These are phyloP conservation scores for Eulimnadia texana DNA, from an alignment of 1,140 invertebrate genomes.

Conservation along the genomic window DNA sequence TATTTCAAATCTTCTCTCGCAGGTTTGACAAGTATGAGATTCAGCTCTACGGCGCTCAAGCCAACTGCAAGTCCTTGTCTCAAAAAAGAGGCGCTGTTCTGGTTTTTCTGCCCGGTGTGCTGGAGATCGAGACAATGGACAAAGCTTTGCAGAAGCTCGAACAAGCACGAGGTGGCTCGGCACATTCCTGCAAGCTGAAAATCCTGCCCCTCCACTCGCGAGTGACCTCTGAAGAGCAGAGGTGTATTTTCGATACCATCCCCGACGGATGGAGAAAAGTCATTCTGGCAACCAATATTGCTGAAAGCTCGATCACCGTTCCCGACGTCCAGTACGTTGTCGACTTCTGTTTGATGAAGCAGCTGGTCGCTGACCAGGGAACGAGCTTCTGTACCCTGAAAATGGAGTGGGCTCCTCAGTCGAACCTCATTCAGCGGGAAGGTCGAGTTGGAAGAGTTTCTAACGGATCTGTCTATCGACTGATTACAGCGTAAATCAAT, in stretches of 20 bases:
- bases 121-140: slow-evolving; percentile 57
- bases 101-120: slow-evolving; percentile 73
- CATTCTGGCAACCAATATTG: slow-evolving; percentile 90
- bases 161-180: too few species aligned
- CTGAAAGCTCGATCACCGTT: slow-evolving; percentile 93
- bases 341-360: slow-evolving; percentile 88
- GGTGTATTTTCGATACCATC: slow-evolving; percentile 44
- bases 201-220: slow-evolving; percentile 53
- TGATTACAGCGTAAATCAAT: slow-evolving; percentile 36
- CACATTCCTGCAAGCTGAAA: slow-evolving; percentile 16
- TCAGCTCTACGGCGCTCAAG: background rate
- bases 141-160: slow-evolving; percentile 21
- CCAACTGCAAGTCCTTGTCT: background rate
- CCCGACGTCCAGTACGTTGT: slow-evolving; percentile 87
- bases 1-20: slow-evolving; percentile 13
- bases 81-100: slow-evolving; percentile 46
- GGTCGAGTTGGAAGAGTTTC: slow-evolving; percentile 77
- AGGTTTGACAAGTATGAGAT: background rate
- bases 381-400: slow-evolving; percentile 68
- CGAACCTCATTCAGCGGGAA: slow-evolving; percentile 74
- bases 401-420: slow-evolving; percentile 73
- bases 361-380: slow-evolving; percentile 48
- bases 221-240: slow-evolving; percentile 51
- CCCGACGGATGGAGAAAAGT: slow-evolving; percentile 52
- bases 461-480: slow-evolving; percentile 70